Percentiles rank a stretch among this genome's conserved stretches.
Evolutionary conservation across 2,797 vertebrate species (phyloP).

Genomic region (Chelonia mydas): DNA sequence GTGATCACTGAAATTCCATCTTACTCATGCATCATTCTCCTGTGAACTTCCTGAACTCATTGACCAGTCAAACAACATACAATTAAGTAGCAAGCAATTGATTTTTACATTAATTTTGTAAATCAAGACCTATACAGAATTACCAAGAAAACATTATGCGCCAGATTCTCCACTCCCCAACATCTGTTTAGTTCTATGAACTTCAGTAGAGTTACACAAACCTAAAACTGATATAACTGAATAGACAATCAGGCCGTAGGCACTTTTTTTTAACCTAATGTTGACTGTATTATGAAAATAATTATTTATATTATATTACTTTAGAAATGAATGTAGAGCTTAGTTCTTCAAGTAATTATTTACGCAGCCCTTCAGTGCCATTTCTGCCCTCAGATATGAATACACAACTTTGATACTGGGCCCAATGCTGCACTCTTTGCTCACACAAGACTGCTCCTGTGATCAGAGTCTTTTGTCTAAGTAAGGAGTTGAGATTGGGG

Average conservation of each 20-base stretch:
- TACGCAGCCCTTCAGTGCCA: not conserved
- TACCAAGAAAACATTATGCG: not conserved
- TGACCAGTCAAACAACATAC: not conserved
- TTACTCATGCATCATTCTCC: not conserved
- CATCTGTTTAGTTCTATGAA: not conserved
- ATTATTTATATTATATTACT: not conserved
- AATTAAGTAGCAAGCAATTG: not conserved
- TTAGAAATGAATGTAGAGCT: not conserved
- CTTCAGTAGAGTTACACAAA: not conserved
- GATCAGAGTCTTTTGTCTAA: not conserved
- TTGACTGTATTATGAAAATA: not conserved
- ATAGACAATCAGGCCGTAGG: not conserved
- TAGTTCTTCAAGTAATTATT: not conserved
- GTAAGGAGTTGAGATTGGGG: not conserved
- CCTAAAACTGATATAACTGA: not conserved
- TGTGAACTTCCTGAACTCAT: constrained; percentile 7
- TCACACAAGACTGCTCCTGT: not conserved
- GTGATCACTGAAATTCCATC: not conserved
- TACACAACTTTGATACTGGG: not conserved
- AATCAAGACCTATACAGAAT: not conserved
- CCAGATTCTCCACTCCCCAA: not conserved
- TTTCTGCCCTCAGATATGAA: not conserved
- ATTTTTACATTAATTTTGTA: constrained; percentile 14
- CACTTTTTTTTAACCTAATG: not conserved
- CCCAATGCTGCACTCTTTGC: not conserved